Percentiles rank a stretch among this genome's conserved stretches.
Conservation (phyloP, 1,140 invertebrate species). For the Leguminivora glycinivorella region DNA sequence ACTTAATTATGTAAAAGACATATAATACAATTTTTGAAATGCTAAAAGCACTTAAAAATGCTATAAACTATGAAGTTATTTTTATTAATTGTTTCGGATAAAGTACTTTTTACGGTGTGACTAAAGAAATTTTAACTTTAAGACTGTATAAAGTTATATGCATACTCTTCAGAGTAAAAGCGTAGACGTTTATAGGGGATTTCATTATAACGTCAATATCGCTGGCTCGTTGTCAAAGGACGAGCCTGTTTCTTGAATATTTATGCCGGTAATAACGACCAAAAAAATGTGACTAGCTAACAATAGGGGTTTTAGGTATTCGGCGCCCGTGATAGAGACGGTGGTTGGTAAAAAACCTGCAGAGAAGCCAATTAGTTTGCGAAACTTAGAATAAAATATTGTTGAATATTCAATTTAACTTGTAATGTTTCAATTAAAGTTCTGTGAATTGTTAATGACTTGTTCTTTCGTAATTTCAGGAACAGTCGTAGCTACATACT, state of each 20-base stretch:
- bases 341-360: background rate
- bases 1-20: no score
- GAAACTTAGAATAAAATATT: background rate
- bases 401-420: background rate
- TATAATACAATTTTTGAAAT: no score
- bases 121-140: no score
- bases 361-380: conserved; percentile 19
- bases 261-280: conserved; percentile 59
- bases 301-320: conserved; percentile 48
- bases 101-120: no score
- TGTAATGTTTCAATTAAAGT: background rate
- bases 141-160: no score
- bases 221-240: conserved; percentile 50
- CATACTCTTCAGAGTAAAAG: conserved; percentile 29
- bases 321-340: background rate
- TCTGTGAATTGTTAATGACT: background rate
- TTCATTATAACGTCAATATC: conserved; percentile 65
- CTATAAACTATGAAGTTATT: no score
- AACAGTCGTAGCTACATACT: no score
- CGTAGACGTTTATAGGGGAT: conserved; percentile 48
- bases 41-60: no score
- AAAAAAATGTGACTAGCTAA: conserved; percentile 55
- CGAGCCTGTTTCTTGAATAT: conserved; percentile 59
- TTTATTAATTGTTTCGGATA: no score
- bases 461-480: no score